Evolutionary conservation across 2,113 vertebrate species (phyloP).

Genomic region (Lucifuga dentata): DNA sequence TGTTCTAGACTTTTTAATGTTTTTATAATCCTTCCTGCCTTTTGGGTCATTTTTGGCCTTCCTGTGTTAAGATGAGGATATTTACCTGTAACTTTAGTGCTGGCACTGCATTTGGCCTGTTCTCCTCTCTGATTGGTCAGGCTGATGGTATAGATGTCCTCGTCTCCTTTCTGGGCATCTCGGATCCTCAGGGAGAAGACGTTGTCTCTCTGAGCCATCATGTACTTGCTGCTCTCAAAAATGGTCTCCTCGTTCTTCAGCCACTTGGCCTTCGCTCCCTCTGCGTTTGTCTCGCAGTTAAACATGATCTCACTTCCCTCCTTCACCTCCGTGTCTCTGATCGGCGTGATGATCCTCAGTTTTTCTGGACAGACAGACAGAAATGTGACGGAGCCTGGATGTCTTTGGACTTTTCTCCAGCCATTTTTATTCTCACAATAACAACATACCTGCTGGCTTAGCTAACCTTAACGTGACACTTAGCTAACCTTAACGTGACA

Average conservation of each 20-base stretch:
- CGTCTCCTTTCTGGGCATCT: constrained; percentile 87
- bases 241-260: constrained; percentile 92
- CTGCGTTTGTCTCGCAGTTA: constrained; percentile 95
- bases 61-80: not conserved
- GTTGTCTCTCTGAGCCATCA: constrained; percentile 91
- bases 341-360: constrained; percentile 92
- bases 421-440: too few relatives aligned
- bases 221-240: constrained; percentile 95
- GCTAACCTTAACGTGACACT: too few relatives aligned
- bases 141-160: constrained; percentile 86
- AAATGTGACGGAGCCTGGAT: not conserved
- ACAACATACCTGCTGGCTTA: too few relatives aligned
- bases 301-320: constrained; percentile 93
- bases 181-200: constrained; percentile 94
- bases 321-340: constrained; percentile 90
- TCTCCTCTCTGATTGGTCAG: constrained; percentile 93
- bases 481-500: too few relatives aligned
- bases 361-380: constrained; percentile 85
- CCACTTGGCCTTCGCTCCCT: constrained; percentile 97
- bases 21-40: too few relatives aligned
- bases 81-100: constrained; percentile 89
- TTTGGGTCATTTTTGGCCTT: too few relatives aligned
- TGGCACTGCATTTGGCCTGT: constrained; percentile 87
- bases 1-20: too few relatives aligned
- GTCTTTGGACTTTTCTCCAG: too few relatives aligned